These are phyloP conservation scores for Caenorhabditis sp. DNA, from an alignment of 2,888 invertebrate genomes.

Conservation along the genomic window DNA sequence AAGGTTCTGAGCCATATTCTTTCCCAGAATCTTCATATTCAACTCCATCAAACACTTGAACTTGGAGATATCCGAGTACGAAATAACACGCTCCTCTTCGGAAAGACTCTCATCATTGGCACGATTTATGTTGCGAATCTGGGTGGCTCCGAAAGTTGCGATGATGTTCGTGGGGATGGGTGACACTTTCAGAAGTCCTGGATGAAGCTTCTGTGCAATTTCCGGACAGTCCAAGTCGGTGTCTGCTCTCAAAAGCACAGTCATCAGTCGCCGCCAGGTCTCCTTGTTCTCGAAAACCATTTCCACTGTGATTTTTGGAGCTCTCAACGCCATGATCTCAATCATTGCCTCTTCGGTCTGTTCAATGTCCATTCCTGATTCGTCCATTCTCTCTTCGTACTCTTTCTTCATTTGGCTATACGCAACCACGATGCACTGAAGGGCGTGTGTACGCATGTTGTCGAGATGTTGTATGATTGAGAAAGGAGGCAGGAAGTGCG, in stretches of 20 bases:
- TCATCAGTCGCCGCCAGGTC: slow-evolving; percentile 40
- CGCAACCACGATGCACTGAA: slow-evolving; percentile 25
- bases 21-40: slow-evolving; percentile 51
- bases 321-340: slow-evolving; percentile 22
- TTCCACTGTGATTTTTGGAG: slow-evolving; percentile 16
- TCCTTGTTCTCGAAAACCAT: slow-evolving; percentile 31
- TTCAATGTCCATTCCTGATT: slow-evolving; percentile 2
- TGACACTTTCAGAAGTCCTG: slow-evolving; percentile 2
- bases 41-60: slow-evolving; percentile 51
- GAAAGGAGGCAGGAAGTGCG: slow-evolving; percentile 63
- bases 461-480: slow-evolving; percentile 57
- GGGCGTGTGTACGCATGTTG: slow-evolving; percentile 43
- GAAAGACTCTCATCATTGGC: background rate
- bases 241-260: slow-evolving; percentile 27
- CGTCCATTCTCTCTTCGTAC: background rate
- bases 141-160: slow-evolving; percentile 30
- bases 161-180: slow-evolving; percentile 38
- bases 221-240: slow-evolving; percentile 22
- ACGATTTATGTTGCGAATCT: slow-evolving; percentile 29
- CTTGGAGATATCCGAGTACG: slow-evolving; percentile 27
- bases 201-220: slow-evolving; percentile 22
- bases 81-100: slow-evolving; percentile 1
- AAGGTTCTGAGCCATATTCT: slow-evolving; percentile 45
- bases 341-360: slow-evolving; percentile 33
- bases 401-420: slow-evolving; percentile 29